These are phyloP conservation scores for Echinometra lucunter DNA, from an alignment of 53 echinoderm and acorn worm genomes.

Conservation along the genomic window DNA sequence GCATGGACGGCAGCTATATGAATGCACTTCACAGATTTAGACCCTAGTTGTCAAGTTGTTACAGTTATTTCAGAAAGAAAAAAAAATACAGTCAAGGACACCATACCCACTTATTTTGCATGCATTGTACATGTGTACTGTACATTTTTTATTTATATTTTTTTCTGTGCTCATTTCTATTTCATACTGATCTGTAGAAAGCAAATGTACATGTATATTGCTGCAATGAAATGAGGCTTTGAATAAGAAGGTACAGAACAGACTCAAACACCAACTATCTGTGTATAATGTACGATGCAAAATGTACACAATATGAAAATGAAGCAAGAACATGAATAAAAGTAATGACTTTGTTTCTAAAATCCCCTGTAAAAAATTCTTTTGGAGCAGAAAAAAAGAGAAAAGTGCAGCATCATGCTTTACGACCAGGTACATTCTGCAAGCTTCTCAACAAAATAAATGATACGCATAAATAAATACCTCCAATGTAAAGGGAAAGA, in stretches of 20 bases:
- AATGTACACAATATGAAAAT: background rate
- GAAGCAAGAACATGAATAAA: too few relatives aligned
- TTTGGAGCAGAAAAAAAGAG: too few relatives aligned
- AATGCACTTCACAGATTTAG: conserved; percentile 36
- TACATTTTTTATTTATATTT: too few relatives aligned
- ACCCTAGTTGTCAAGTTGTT: background rate
- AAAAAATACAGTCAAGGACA: background rate
- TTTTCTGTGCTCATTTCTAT: background rate
- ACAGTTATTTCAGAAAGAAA: background rate
- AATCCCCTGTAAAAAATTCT: too few relatives aligned
- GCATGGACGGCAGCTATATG: background rate
- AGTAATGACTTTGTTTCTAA: too few relatives aligned
- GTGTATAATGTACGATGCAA: background rate
- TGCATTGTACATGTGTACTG: background rate
- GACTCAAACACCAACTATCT: background rate
- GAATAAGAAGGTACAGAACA: background rate
- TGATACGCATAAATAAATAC: too few relatives aligned
- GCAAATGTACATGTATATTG: background rate
- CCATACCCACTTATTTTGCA: background rate
- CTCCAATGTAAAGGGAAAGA: too few relatives aligned
- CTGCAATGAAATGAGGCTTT: background rate
- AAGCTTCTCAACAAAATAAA: too few relatives aligned
- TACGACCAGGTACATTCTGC: too few relatives aligned
- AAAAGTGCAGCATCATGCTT: too few relatives aligned
- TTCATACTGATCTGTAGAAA: background rate